Evolutionary conservation across 2,113 vertebrate species (phyloP).

Genomic region (Turnix velox): DNA sequence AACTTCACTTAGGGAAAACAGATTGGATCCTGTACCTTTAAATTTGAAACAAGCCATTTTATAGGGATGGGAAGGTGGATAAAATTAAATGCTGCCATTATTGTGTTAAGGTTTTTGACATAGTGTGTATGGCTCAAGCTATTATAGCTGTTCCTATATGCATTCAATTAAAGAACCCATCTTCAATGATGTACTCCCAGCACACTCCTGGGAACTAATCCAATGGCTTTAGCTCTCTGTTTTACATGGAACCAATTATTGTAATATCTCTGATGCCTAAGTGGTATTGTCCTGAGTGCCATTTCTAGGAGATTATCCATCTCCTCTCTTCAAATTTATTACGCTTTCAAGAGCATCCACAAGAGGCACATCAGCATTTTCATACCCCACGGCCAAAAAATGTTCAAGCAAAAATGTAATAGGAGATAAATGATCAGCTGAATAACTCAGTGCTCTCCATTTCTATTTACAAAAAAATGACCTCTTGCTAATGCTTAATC

Average conservation of each 20-base stretch:
- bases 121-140: neutral
- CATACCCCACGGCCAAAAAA: neutral
- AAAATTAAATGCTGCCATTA: neutral
- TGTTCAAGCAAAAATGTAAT: slow-evolving; percentile 17
- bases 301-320: slow-evolving; percentile 5
- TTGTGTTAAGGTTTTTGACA: neutral
- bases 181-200: neutral
- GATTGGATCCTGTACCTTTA: neutral
- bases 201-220: slow-evolving; percentile 21
- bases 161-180: slow-evolving; percentile 1
- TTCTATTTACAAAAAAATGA: slow-evolving; percentile 16
- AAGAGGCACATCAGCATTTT: slow-evolving; percentile 27
- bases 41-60: neutral
- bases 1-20: neutral
- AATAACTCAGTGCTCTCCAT: neutral
- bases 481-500: neutral
- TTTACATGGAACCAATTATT: slow-evolving; percentile 50
- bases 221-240: slow-evolving; percentile 34
- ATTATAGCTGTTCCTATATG: neutral
- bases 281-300: neutral
- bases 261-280: slow-evolving; percentile 24
- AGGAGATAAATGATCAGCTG: slow-evolving; percentile 6
- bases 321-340: slow-evolving; percentile 31
- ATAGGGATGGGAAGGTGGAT: neutral
- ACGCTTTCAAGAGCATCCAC: slow-evolving; percentile 21